These are phyloP conservation scores for Psittacus erithacus DNA, from an alignment of 2,113 vertebrate genomes.

Conservation along the genomic window DNA sequence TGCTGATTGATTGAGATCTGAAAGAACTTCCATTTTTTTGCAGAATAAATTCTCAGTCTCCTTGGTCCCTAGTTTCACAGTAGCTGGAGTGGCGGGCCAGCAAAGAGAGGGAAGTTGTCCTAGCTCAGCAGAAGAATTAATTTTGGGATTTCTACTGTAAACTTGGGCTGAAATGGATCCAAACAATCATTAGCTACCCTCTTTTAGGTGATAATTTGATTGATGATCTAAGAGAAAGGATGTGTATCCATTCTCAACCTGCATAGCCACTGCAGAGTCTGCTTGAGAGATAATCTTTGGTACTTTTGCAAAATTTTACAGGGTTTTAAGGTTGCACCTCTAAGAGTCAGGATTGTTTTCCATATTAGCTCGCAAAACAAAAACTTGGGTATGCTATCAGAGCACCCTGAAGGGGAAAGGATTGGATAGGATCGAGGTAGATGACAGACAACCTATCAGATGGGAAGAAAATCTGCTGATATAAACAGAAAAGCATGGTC, in stretches of 20 bases:
- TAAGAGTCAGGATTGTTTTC: not conserved
- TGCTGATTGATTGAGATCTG: not conserved
- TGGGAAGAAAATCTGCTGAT: not conserved
- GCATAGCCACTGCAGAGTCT: not conserved
- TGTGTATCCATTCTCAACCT: not conserved
- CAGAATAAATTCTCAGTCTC: not conserved
- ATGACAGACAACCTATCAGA: not conserved
- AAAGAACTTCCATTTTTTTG: not conserved
- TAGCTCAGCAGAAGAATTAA: not conserved
- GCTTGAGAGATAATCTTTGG: not conserved
- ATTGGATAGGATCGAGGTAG: not conserved
- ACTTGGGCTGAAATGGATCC: not conserved
- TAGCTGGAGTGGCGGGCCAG: not conserved
- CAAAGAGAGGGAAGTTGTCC: not conserved
- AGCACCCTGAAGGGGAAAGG: not conserved
- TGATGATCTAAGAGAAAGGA: not conserved
- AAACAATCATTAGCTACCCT: not conserved
- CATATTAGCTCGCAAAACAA: not conserved
- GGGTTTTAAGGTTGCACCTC: not conserved
- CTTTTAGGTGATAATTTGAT: not conserved
- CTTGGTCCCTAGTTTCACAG: not conserved
- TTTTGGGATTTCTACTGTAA: not conserved
- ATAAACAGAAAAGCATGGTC: not conserved
- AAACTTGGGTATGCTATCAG: not conserved
- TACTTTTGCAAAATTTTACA: not conserved